phyloP scores from a whole-genome alignment of 2,888 invertebrate genomes.

The Coenonympha glycerion region DNA sequence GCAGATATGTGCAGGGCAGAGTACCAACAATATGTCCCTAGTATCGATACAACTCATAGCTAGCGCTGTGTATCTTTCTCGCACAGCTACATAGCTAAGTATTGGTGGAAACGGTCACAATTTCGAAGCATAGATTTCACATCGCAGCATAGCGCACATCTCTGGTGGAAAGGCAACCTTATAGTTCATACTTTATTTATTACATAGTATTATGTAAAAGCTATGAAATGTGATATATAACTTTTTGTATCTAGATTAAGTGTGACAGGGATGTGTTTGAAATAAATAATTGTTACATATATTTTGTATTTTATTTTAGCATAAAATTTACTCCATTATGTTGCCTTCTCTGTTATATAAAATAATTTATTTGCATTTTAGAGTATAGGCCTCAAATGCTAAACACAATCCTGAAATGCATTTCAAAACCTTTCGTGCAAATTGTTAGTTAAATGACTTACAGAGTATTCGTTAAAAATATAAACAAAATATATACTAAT shows the following conservation, averaged over 20 bases:
- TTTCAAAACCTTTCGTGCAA: conserved; percentile 24
- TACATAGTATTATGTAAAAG: not conserved
- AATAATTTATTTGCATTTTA: conserved; percentile 65
- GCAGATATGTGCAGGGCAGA: no score
- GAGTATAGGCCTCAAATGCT: conserved; percentile 50
- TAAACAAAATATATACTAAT: conserved; percentile 52
- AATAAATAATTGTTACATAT: conserved; percentile 23
- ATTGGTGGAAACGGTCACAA: no score
- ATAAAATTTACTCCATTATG: conserved; percentile 62
- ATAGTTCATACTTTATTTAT: no score
- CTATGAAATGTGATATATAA: not conserved
- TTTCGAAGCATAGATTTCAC: no score
- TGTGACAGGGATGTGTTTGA: not conserved
- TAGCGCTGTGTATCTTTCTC: no score
- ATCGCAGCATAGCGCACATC: no score
- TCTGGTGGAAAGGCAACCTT: no score
- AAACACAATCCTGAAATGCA: conserved; percentile 18
- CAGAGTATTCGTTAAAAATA: conserved; percentile 34
- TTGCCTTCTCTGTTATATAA: conserved; percentile 55
- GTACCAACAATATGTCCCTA: no score
- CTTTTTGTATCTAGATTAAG: not conserved
- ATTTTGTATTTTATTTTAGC: conserved; percentile 50
- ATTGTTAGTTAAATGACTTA: conserved; percentile 23
- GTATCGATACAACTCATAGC: no score
- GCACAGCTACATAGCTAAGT: no score